Base-by-base conservation (phyloP, 2,888 invertebrate genomes). In the Eristalis intricaria region DNA sequence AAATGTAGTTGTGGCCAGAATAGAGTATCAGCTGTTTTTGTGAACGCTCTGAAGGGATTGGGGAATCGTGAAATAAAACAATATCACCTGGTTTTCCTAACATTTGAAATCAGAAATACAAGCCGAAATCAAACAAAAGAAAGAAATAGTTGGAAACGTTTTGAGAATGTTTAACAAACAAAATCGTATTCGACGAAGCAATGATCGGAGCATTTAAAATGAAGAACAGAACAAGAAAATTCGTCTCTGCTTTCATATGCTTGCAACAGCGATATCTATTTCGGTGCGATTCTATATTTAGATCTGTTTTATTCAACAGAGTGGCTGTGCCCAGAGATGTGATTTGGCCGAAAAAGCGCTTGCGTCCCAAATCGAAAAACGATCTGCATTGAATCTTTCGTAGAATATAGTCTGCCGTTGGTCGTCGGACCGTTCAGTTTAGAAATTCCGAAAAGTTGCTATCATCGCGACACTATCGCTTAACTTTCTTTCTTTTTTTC, bases 371-470 rank as follows among this genome's bases (percentile, higher is more conserved):
- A 69, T 79, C 80, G 89, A 90, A 91, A 91, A 90, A 85, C 90
- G 90, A 92, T 92, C 92, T 90, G 89, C 82, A 88, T 90, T 90
- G 90, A 90, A 90, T 89, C 88, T 89, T 88, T 89, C 89, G 73
- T 89, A 90, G 90, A 92, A 92, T 92, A 92, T 92, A 93, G 93
- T 93, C 93, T 93, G 93, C 93, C 93, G 92, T 93, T 91, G 92
- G 92, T 92, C 91, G 93, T 93, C 93, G 93, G 93, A 92, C 92
- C 91, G 92, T 92, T 92, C 92, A 93, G 93, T 93, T 92, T 91
- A 91, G 90, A 91, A 91, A 92, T 92, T 92, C 91, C 91, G 92
- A 90, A 90, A 92, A 91, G 91, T 91, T 90, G 90, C 91, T 91
- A 91, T 92, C 91, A 92, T 91, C 91, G 92, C 91, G 92, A 92